A percentile compares a stretch with the other conserved stretches of the same genome.
Conservation (phyloP, 1,140 invertebrate genomes). For the Zaprionus gabonicus region DNA sequence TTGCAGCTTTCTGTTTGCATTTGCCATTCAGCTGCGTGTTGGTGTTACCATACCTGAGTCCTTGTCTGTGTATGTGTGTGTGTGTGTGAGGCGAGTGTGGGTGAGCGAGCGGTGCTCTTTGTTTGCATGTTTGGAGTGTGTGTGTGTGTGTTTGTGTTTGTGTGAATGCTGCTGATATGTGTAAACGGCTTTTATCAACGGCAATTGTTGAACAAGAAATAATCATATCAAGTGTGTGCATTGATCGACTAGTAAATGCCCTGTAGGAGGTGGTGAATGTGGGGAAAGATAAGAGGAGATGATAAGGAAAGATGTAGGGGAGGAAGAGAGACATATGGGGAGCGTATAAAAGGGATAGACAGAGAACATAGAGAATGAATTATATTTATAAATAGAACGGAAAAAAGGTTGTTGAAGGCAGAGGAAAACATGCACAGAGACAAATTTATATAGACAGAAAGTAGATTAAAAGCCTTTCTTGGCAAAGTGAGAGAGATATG, state of each 20-base stretch:
- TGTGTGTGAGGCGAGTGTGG: constrained; percentile 30
- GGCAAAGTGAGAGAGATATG: background rate
- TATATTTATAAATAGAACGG: background rate
- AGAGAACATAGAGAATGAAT: background rate
- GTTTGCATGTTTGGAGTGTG: constrained; percentile 14
- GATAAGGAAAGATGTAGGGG: background rate
- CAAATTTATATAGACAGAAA: background rate
- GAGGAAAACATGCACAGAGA: background rate
- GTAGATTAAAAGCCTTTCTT: background rate
- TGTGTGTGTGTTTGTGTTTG: background rate
- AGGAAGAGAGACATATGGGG: background rate
- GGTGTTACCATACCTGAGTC: constrained; percentile 66
- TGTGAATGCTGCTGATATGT: constrained; percentile 54
- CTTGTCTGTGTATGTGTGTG: constrained; percentile 31
- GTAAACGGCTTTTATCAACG: constrained; percentile 78
- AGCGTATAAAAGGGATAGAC: background rate
- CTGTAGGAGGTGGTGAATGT: constrained; percentile 2
- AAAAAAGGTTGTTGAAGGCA: background rate
- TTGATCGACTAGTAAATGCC: constrained; percentile 6
- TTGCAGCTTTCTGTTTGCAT: constrained; percentile 70
- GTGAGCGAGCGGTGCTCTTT: constrained; percentile 21
- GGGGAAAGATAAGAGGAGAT: background rate
- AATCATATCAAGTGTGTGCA: constrained; percentile 22
- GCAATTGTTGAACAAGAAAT: constrained; percentile 66
- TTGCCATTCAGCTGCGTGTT: constrained; percentile 80